Base-by-base conservation (phyloP, 2,888 invertebrate species). In the Noctua comes region DNA sequence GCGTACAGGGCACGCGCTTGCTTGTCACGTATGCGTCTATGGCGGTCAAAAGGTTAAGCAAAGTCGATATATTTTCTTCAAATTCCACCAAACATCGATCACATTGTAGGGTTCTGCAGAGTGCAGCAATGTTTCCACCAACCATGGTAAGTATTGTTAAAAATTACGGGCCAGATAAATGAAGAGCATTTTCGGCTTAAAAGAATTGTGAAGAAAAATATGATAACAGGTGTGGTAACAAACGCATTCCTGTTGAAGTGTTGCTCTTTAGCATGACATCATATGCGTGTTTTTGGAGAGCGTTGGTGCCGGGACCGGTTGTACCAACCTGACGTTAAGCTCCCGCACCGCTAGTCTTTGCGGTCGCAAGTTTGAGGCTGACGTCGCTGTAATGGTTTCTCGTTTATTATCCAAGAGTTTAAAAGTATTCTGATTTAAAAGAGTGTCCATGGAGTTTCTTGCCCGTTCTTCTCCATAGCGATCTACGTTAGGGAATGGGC, bases 251-350 rank as follows among this genome's bases (percentile, higher is more conserved):
- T 86, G 86, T 65, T 36, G 73, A 82, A 70, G 69, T 73, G 65
- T 81, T 76, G 71, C 43, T 84, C 69, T 78, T 71, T 72, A 57
- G 74, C 72, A 77, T 90, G 88, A 89, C 90, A 87, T 90, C 89
- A 90, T 79, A 76, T 74, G 77, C 85, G 68, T 84, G 86, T 82
- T 80, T 81, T 86, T 86, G 80, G 84, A 89, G 83, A 88, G 85
- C 71, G 59, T 77, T 82, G 72, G 77, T 73, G 65, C 75, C 73
- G 40, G 70, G 80, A 90, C 90, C 90, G 89, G 90, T 90, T 89
- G 73, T 86, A 40, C 54, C 76, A 80, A 82, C 86, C 82, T 78
- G 79, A 76, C 57, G 81, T 82, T 76, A 77, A 81, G 83, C 80
- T 83, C 84, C 86, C 73, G 83, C 76, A 79, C 76, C 80, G 66